Evolutionary conservation across 1,140 invertebrate genomes (phyloP).

Genomic region (Drosophila paulistorum): DNA sequence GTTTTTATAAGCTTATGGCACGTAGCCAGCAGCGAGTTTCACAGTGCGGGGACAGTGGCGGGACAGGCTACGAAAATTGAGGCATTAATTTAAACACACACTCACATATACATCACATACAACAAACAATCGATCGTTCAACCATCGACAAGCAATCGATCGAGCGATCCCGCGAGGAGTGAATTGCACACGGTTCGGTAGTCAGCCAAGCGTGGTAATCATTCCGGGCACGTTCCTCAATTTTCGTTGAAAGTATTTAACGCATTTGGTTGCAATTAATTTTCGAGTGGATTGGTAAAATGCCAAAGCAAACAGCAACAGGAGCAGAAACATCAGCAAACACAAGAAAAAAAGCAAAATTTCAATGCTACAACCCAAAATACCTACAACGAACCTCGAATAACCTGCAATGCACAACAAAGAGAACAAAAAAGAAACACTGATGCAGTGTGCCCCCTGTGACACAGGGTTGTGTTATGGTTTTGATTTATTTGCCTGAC

Average conservation of each 20-base stretch:
- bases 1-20: slow-evolving; percentile 26
- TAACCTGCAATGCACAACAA: slow-evolving; percentile 2
- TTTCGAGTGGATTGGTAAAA: slow-evolving; percentile 41
- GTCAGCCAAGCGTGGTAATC: slow-evolving; percentile 8
- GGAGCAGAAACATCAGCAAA: background rate
- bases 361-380: slow-evolving; percentile 48
- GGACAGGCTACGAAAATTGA: slow-evolving; percentile 36
- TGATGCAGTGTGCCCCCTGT: slow-evolving; percentile 25
- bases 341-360: slow-evolving; percentile 20
- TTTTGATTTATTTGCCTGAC: slow-evolving; percentile 78
- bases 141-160: background rate
- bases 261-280: slow-evolving; percentile 63
- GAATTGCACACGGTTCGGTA: slow-evolving; percentile 48
- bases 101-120: background rate
- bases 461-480: slow-evolving; percentile 38
- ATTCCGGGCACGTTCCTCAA: slow-evolving; percentile 38
- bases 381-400: slow-evolving; percentile 1
- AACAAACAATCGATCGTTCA: background rate
- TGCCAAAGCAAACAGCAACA: slow-evolving; percentile 38
- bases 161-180: slow-evolving; percentile 6
- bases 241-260: slow-evolving; percentile 51
- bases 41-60: slow-evolving; percentile 16
- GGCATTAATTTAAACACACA: slow-evolving; percentile 33
- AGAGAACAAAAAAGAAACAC: slow-evolving; percentile 36
- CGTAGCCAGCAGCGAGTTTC: slow-evolving; percentile 29